Conservation (phyloP, 1,140 invertebrate species). For the Protaetia brevitarsis region DNA sequence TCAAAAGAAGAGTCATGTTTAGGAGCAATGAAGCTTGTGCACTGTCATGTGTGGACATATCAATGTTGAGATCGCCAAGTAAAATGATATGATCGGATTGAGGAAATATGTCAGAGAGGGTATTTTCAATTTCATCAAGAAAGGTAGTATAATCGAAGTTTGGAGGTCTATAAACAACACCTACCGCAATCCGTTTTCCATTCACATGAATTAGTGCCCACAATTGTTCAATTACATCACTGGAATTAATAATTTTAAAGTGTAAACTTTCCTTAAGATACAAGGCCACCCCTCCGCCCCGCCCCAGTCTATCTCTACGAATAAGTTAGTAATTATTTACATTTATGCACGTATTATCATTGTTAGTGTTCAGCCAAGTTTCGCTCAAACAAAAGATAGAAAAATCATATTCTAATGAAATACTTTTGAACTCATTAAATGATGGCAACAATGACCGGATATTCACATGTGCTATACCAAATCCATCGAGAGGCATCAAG, state of each 20-base stretch:
- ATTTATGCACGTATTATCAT: not conserved
- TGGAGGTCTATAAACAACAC: not conserved
- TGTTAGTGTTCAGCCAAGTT: not conserved
- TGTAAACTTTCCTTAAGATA: not conserved
- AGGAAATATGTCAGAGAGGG: not conserved
- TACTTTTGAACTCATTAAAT: not conserved
- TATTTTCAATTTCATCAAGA: slow-evolving; percentile 2
- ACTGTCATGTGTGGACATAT: not conserved
- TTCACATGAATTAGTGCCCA: not conserved
- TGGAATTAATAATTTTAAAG: not conserved
- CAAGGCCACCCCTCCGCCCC: not conserved
- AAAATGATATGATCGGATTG: not conserved
- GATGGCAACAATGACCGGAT: not conserved
- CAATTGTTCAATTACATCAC: not conserved
- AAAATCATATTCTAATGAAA: not conserved
- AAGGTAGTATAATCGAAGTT: not conserved
- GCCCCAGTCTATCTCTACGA: not conserved
- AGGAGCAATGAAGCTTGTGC: not conserved
- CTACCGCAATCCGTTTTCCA: not conserved
- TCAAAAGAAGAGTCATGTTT: not conserved
- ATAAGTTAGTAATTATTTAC: not conserved
- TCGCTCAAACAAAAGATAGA: not conserved
- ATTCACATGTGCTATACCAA: too few species aligned
- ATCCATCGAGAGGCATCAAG: too few species aligned
- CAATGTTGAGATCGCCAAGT: not conserved